Conservation (phyloP, 2,888 invertebrate genomes). For the Phymatocera aterrima region DNA sequence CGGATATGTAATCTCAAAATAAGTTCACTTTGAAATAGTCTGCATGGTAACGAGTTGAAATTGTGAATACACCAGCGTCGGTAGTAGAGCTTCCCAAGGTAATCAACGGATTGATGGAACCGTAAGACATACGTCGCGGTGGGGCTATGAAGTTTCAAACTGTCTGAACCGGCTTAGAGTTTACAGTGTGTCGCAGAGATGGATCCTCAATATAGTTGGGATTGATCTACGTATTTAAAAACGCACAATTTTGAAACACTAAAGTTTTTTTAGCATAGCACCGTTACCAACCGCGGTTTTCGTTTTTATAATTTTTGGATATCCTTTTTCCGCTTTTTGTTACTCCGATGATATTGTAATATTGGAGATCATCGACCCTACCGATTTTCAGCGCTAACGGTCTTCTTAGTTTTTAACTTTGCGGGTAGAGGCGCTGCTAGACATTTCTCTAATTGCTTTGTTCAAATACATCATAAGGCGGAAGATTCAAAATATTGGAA, state of each 20-base stretch:
- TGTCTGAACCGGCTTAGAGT: not conserved
- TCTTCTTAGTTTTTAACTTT: not conserved
- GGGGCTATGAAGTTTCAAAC: not conserved
- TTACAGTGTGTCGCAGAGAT: not conserved
- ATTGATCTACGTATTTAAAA: not conserved
- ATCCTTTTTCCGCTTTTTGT: conserved; percentile 40
- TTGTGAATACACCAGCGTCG: not conserved
- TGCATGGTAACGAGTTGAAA: not conserved
- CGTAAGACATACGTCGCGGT: not conserved
- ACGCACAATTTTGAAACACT: conserved; percentile 31
- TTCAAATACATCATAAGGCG: not conserved
- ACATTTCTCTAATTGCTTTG: not conserved
- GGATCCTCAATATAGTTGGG: not conserved
- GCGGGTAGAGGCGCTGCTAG: not conserved
- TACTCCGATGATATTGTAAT: conserved; percentile 26
- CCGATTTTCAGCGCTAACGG: not conserved
- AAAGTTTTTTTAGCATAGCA: not conserved
- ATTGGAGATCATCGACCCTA: not conserved
- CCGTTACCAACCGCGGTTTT: conserved; percentile 10
- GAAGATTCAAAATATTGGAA: not conserved
- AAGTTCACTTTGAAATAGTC: not conserved
- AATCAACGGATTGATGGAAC: not conserved
- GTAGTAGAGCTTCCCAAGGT: no score
- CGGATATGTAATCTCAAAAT: not conserved
- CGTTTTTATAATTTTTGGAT: not conserved